phyloP scores from a whole-genome alignment of 2,888 invertebrate genomes.

The Alloscopus bannaensis region DNA sequence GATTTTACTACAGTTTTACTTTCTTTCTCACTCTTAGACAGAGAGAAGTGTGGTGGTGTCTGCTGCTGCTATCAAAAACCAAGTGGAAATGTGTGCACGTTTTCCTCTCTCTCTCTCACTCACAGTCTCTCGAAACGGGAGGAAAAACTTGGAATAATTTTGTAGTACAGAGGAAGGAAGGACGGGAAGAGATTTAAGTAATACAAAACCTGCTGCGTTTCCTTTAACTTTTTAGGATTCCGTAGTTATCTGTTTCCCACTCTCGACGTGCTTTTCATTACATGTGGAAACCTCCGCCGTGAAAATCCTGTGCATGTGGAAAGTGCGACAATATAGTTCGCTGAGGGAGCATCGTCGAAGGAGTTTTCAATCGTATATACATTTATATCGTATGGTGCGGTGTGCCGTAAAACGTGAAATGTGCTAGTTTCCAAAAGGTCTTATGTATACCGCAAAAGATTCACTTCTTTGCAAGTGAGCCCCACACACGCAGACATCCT shows the following conservation, averaged over 20 bases:
- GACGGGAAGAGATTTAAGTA: slow-evolving; percentile 17
- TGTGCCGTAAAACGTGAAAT: too few relatives aligned
- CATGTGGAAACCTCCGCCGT: too few relatives aligned
- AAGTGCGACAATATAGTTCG: too few relatives aligned
- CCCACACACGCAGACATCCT: not conserved
- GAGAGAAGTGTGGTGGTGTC: slow-evolving; percentile 9
- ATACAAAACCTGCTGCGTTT: slow-evolving; percentile 22
- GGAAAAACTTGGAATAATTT: slow-evolving; percentile 5
- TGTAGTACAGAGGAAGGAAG: slow-evolving; percentile 27
- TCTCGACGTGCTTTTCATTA: too few relatives aligned
- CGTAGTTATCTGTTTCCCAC: slow-evolving; percentile 4
- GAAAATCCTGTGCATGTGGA: too few relatives aligned
- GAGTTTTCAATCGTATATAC: too few relatives aligned
- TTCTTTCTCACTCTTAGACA: slow-evolving; percentile 10
- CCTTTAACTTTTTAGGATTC: not conserved
- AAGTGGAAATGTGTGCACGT: slow-evolving; percentile 10
- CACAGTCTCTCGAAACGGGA: too few relatives aligned
- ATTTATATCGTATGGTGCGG: too few relatives aligned
- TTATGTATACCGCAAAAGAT: slow-evolving; percentile 3
- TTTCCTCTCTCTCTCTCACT: too few relatives aligned
- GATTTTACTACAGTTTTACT: slow-evolving; percentile 25
- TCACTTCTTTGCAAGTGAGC: slow-evolving; percentile 11
- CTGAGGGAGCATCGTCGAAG: too few relatives aligned
- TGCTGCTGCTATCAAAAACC: slow-evolving; percentile 10
- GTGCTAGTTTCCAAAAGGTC: too few relatives aligned